These are phyloP conservation scores for Morbakka virulenta DNA, from an alignment of 30 jellyfish, hydroid and myxozoan genomes.

Conservation along the genomic window DNA sequence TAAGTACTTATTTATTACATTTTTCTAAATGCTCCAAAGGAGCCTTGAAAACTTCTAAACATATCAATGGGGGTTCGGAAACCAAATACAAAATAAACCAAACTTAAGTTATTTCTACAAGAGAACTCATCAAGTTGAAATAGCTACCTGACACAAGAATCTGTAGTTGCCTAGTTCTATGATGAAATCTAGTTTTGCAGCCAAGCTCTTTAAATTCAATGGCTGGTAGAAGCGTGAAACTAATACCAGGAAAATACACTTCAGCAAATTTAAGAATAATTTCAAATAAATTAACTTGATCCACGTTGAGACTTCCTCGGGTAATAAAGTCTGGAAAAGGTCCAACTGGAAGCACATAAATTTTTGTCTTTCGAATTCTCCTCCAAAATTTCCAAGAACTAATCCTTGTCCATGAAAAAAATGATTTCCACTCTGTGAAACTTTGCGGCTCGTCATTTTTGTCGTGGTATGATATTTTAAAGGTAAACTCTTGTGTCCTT, in stretches of 20 bases:
- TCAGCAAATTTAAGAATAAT: no score
- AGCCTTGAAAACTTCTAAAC: no score
- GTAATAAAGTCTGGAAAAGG: slow-evolving; percentile 80
- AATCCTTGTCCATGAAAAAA: slow-evolving; percentile 42
- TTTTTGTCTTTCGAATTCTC: slow-evolving; percentile 42
- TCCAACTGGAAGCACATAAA: slow-evolving; percentile 72
- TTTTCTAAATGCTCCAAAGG: no score
- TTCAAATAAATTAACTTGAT: no score
- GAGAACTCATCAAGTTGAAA: background rate
- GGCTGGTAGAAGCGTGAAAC: slow-evolving; percentile 48
- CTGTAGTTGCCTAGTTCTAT: slow-evolving; percentile 76
- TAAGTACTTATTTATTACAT: no score
- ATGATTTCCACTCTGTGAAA: slow-evolving; percentile 72
- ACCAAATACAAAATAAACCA: no score
- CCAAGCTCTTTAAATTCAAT: slow-evolving; percentile 61
- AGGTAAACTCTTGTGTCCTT: no score
- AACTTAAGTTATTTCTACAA: no score
- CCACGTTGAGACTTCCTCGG: background rate
- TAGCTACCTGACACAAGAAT: slow-evolving; percentile 69
- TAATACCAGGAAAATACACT: slow-evolving; percentile 64
- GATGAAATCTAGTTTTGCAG: slow-evolving; percentile 64
- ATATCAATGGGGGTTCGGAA: no score
- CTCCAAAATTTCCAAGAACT: slow-evolving; percentile 42
- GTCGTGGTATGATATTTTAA: no score
- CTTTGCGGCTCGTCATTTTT: slow-evolving; percentile 83